phyloP scores from a whole-genome alignment of 2,888 invertebrate species.

The Mythimna ferrago region DNA sequence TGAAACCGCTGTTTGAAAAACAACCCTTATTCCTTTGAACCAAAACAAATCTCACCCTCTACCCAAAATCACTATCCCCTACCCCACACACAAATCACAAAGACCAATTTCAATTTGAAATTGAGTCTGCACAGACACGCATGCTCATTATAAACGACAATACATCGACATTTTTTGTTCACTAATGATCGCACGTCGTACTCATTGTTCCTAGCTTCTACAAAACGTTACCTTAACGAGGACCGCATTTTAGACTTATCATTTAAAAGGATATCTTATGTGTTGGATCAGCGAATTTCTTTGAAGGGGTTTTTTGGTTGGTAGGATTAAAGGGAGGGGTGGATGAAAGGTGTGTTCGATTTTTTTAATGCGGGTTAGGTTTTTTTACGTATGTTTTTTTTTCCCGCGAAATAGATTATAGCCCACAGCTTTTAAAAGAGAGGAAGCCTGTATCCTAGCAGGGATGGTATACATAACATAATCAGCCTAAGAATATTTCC shows the following conservation, averaged over 20 bases:
- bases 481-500: too few relatives aligned
- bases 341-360: constrained; percentile 11
- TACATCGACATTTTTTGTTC: constrained; percentile 60
- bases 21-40: not conserved
- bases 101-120: constrained; percentile 32
- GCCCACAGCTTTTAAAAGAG: not conserved
- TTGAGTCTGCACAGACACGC: constrained; percentile 35
- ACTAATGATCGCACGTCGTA: constrained; percentile 53
- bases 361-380: constrained; percentile 10
- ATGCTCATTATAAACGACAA: constrained; percentile 60
- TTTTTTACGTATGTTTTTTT: not conserved
- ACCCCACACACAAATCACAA: constrained; percentile 35
- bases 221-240: constrained; percentile 47
- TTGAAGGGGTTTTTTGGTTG: constrained; percentile 29
- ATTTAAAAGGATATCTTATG: constrained; percentile 28
- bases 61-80: constrained; percentile 3
- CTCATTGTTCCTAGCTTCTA: constrained; percentile 39
- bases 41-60: not conserved
- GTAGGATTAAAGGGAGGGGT: constrained; percentile 5
- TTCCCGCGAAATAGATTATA: not conserved
- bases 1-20: not conserved
- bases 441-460: not conserved
- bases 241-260: constrained; percentile 44
- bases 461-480: not conserved
- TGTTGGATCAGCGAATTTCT: constrained; percentile 45